Conservation (phyloP, 2,888 invertebrate species). For the Chymomyza amoena region DNA sequence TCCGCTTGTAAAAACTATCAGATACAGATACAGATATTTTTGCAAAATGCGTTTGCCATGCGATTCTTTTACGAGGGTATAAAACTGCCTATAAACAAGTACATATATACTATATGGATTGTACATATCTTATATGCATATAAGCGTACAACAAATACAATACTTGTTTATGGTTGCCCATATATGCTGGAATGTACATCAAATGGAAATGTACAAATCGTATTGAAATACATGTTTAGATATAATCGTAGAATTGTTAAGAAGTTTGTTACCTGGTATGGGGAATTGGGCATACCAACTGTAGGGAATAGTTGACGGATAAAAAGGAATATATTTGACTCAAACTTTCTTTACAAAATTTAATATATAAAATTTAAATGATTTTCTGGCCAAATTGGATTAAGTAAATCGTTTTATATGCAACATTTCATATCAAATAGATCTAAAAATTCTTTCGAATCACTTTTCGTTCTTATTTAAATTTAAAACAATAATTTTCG, state of each 20-base stretch:
- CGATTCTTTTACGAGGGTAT: slow-evolving; percentile 20
- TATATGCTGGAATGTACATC: slow-evolving; percentile 25
- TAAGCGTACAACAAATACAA: not conserved
- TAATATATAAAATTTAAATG: too few relatives aligned
- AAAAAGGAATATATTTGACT: too few relatives aligned
- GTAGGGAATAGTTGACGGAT: not conserved
- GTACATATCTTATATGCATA: not conserved
- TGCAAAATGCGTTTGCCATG: slow-evolving; percentile 21
- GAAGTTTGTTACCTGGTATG: not conserved
- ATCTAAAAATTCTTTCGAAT: too few relatives aligned
- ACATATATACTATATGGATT: not conserved
- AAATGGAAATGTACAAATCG: not conserved
- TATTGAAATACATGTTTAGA: not conserved
- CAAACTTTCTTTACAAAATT: too few relatives aligned
- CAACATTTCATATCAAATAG: too few relatives aligned
- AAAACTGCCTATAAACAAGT: not conserved
- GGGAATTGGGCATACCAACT: not conserved
- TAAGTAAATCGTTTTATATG: too few relatives aligned
- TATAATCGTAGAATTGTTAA: not conserved
- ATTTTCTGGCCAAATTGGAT: too few relatives aligned
- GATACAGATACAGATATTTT: slow-evolving; percentile 59
- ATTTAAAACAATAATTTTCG: too few relatives aligned
- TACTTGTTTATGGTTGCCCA: slow-evolving; percentile 12
- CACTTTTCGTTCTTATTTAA: too few relatives aligned
- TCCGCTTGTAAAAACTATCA: slow-evolving; percentile 55